A percentile compares a stretch with the other conserved stretches of the same genome.
phyloP scores from a whole-genome alignment of 2,113 vertebrate species.

The Cepphus grylle region DNA sequence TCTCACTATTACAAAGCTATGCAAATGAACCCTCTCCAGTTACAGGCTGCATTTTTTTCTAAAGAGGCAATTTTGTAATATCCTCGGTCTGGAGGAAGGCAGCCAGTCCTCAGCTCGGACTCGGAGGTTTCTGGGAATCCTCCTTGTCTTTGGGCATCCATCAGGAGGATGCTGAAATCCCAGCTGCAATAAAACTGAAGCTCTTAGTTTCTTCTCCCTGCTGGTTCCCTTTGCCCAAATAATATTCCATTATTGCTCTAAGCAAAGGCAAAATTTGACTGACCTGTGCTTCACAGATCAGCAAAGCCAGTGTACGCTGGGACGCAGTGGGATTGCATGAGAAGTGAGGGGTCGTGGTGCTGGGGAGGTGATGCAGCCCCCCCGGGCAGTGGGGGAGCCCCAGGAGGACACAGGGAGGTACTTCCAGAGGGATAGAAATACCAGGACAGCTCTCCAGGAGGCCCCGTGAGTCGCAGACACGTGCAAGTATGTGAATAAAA shows the following conservation, averaged over 20 bases:
- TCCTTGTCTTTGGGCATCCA: neutral
- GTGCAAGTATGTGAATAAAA: neutral
- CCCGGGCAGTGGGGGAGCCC: neutral
- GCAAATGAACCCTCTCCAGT: neutral
- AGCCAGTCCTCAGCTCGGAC: neutral
- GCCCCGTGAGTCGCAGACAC: neutral
- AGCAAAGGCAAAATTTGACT: neutral
- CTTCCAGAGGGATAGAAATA: neutral
- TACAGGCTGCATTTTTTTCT: neutral
- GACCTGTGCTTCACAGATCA: neutral
- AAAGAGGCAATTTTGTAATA: neutral
- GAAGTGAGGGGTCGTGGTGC: neutral
- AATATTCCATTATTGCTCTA: neutral
- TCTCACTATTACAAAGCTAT: neutral
- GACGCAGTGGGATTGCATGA: neutral
- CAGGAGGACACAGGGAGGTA: rapidly evolving
- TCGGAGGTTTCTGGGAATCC: neutral
- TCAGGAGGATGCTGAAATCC: neutral
- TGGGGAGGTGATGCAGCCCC: neutral
- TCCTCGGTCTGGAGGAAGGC: neutral
- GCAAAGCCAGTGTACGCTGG: neutral
- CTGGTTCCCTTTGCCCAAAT: neutral
- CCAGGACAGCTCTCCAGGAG: neutral
- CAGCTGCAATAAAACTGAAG: neutral
- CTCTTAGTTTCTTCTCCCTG: neutral